Conservation (phyloP, 2,797 vertebrate genomes). For the Eulemur albifrons region DNA sequence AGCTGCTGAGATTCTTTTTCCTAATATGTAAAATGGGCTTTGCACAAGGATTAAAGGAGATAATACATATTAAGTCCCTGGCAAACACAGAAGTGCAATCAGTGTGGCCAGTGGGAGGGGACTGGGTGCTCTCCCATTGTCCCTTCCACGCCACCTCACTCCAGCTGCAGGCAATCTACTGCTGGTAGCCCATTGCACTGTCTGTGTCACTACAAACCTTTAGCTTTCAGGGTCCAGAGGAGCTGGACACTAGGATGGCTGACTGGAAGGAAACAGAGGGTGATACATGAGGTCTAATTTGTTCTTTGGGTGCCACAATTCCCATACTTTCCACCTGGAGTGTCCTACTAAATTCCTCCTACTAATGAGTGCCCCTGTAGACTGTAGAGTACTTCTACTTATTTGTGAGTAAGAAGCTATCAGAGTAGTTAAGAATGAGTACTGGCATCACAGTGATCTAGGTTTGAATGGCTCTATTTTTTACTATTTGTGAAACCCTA, state of each 20-base stretch:
- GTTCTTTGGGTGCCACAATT: not conserved
- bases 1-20: not conserved
- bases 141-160: not conserved
- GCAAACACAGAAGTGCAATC: not conserved
- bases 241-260: not conserved
- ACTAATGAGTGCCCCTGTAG: not conserved
- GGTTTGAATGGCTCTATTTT: not conserved
- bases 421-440: not conserved
- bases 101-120: not conserved
- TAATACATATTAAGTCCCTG: not conserved
- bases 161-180: not conserved
- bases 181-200: not conserved
- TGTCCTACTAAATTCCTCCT: not conserved
- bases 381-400: not conserved
- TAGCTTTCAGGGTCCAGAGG: not conserved
- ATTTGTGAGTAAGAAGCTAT: not conserved
- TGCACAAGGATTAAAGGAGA: not conserved
- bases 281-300: not conserved
- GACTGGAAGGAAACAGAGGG: not conserved
- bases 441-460: not conserved
- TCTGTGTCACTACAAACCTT: not conserved
- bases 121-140: no score
- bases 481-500: not conserved
- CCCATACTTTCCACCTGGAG: not conserved
- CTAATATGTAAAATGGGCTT: not conserved